Evolutionary conservation across 2,113 vertebrate species (phyloP).

Genomic region (Onychostoma macrolepis): DNA sequence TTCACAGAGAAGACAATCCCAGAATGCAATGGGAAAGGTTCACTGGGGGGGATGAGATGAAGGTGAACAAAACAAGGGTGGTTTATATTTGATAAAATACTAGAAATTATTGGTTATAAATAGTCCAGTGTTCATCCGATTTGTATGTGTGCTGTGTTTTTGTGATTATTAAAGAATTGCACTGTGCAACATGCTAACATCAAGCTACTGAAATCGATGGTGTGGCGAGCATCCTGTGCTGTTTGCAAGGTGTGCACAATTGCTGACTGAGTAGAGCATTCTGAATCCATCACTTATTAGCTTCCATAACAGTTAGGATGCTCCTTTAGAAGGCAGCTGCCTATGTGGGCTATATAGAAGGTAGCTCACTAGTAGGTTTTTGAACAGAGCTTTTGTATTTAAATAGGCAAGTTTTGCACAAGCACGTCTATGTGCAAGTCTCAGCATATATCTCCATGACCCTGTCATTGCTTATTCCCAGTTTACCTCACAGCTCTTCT

Average conservation of each 20-base stretch:
- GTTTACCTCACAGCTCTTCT: background rate
- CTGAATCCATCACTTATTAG: background rate
- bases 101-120: background rate
- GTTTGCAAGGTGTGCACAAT: background rate
- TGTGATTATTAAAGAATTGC: background rate
- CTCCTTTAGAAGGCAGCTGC: background rate
- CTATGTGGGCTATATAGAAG: background rate
- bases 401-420: background rate
- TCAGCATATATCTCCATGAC: background rate
- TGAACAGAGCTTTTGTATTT: background rate
- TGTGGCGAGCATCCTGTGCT: background rate
- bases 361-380: background rate
- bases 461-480: background rate
- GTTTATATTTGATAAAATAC: background rate
- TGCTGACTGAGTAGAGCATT: background rate
- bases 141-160: background rate
- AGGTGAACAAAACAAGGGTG: background rate
- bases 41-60: background rate
- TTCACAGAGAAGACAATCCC: background rate
- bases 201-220: background rate
- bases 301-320: background rate
- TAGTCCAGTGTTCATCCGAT: background rate
- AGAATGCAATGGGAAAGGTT: background rate
- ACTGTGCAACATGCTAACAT: background rate
- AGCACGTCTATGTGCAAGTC: background rate